phyloP scores from a whole-genome alignment of 2,888 invertebrate species.

The Trissonchulus latispiculum region DNA sequence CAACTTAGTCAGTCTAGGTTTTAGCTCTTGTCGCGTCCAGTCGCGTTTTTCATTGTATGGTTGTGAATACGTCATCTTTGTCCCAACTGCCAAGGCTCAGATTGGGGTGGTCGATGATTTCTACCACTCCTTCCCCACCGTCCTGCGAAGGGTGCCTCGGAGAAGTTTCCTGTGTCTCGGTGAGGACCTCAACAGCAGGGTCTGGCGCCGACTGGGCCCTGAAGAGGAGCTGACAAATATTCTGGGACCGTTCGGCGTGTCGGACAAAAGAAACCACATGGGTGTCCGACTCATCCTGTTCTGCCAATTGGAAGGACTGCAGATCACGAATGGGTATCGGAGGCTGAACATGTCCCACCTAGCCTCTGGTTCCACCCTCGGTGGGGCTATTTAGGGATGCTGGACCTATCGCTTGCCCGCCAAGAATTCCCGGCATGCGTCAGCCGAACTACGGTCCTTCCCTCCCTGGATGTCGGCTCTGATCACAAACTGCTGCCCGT shows the following conservation, averaged over 20 bases:
- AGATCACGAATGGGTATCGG: not conserved
- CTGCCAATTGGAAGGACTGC: not conserved
- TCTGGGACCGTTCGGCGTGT: not conserved
- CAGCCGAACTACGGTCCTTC: not conserved
- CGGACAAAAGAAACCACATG: not conserved
- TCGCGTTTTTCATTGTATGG: too few species aligned
- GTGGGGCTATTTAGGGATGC: not conserved
- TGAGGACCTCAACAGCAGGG: too few species aligned
- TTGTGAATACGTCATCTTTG: too few species aligned
- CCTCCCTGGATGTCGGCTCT: not conserved
- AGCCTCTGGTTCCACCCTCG: not conserved
- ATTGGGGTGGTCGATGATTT: too few species aligned
- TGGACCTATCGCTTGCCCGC: not conserved
- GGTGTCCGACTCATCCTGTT: too few species aligned
- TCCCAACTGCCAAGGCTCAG: too few species aligned
- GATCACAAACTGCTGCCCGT: not conserved
- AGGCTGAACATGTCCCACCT: not conserved
- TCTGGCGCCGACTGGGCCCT: too few species aligned
- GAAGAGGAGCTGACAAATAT: not conserved
- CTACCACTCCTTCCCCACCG: too few species aligned
- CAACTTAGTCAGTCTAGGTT: too few species aligned
- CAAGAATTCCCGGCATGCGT: not conserved
- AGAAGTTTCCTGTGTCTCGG: too few species aligned
- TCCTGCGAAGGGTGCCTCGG: too few species aligned
- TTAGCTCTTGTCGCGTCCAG: too few species aligned